phyloP scores from a whole-genome alignment of 2,797 vertebrate species.

The Acanthis flammea region DNA sequence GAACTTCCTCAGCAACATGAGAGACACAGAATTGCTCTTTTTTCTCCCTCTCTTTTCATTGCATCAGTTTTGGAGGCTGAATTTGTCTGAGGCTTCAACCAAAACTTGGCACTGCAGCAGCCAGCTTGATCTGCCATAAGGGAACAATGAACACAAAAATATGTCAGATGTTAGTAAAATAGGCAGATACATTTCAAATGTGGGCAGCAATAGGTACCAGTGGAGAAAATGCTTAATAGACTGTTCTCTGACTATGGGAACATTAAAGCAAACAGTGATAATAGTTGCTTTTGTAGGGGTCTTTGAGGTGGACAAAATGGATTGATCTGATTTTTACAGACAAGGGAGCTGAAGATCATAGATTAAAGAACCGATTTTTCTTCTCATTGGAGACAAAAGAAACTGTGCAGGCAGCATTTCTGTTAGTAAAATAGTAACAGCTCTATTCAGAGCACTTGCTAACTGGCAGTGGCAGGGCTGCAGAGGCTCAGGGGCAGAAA shows the following conservation, averaged over 20 bases:
- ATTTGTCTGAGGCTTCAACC: conserved; percentile 31
- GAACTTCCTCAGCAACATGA: background rate
- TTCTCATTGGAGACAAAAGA: conserved; percentile 48
- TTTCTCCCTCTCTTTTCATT: background rate
- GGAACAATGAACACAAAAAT: conserved; percentile 51
- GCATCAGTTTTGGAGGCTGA: conserved; percentile 16
- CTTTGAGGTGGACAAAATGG: conserved; percentile 51
- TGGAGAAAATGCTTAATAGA: conserved; percentile 47
- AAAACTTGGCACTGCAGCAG: background rate
- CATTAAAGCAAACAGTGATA: conserved; percentile 51
- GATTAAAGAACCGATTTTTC: conserved; percentile 39
- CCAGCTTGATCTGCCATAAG: background rate
- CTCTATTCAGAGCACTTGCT: conserved; percentile 26
- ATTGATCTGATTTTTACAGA: conserved; percentile 47
- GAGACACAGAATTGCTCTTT: background rate
- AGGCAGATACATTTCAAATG: conserved; percentile 38
- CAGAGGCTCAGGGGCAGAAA: background rate
- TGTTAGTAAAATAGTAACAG: conserved; percentile 40
- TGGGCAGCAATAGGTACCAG: background rate
- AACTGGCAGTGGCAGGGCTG: background rate
- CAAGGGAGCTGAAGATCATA: conserved; percentile 33
- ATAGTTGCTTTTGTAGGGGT: conserved; percentile 31
- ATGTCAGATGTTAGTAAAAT: conserved; percentile 52
- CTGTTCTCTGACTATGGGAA: conserved; percentile 17
- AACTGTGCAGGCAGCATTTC: conserved; percentile 44